Percentiles rank a stretch among this genome's conserved stretches.
Evolutionary conservation across 1,140 invertebrate species (phyloP).

Genomic region (Oryzaephilus surinamensis): DNA sequence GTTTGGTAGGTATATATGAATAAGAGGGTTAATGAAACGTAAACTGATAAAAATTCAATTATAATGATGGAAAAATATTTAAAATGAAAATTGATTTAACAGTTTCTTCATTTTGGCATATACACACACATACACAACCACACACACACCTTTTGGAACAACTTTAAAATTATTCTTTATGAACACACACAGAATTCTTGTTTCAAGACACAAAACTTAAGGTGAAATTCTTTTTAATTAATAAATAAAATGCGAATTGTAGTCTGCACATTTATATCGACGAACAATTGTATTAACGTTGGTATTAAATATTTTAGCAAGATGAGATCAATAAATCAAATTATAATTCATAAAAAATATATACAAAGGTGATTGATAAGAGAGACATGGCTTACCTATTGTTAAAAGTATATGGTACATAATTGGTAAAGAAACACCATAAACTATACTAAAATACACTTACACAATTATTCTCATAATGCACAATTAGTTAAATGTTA

Average conservation of each 20-base stretch:
- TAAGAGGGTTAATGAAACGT: conserved; percentile 5
- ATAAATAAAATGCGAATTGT: background rate
- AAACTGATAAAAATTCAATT: conserved; percentile 9
- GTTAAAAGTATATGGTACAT: conserved; percentile 28
- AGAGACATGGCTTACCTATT: conserved; percentile 34
- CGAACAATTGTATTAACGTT: background rate
- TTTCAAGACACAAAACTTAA: background rate
- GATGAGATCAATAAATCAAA: conserved; percentile 24
- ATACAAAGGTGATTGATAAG: conserved; percentile 31
- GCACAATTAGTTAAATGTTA: conserved; percentile 15
- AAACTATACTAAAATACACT: conserved; percentile 14
- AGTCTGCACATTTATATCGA: background rate
- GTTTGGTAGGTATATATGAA: conserved; percentile 2
- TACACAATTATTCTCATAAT: conserved; percentile 12
- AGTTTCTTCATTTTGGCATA: too few relatives aligned
- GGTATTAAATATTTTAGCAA: conserved; percentile 10
- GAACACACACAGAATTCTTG: background rate
- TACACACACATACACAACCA: conserved; percentile 1
- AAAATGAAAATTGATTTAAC: conserved; percentile 10
- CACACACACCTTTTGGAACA: conserved; percentile 1
- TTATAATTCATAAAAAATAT: conserved; percentile 25
- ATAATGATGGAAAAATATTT: conserved; percentile 8
- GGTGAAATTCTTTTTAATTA: background rate
- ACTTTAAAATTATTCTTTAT: conserved; percentile 2
- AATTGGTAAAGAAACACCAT: conserved; percentile 17